Conservation (phyloP, 2,888 invertebrate genomes). For the Protophormia terraenovae region DNA sequence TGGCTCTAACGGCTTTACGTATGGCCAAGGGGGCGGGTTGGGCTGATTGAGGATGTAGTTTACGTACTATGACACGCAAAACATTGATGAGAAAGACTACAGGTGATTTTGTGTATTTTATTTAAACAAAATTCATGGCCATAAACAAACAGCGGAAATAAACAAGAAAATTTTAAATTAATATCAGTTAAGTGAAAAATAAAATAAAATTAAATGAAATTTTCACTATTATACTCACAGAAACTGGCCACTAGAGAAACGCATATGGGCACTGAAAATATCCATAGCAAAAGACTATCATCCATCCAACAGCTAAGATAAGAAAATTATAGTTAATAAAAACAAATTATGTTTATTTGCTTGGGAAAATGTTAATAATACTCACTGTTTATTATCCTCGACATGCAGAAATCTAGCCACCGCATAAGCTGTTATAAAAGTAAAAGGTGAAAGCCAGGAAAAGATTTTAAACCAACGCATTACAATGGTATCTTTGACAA, state of each 20-base stretch:
- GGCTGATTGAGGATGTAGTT: conserved; percentile 84
- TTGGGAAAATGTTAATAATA: too few relatives aligned
- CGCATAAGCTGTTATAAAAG: conserved; percentile 82
- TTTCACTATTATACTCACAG: conserved; percentile 79
- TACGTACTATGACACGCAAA: conserved; percentile 85
- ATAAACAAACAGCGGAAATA: background rate
- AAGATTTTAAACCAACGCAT: conserved; percentile 87
- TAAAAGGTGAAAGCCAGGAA: conserved; percentile 86
- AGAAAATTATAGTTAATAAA: too few relatives aligned
- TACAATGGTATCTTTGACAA: conserved; percentile 87
- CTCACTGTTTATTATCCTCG: conserved; percentile 84
- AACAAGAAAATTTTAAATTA: background rate
- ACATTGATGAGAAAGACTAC: conserved; percentile 87
- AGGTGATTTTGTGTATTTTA: background rate
- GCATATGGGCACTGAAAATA: conserved; percentile 85
- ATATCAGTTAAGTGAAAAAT: background rate
- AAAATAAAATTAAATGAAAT: background rate
- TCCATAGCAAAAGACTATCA: conserved; percentile 85
- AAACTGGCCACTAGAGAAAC: conserved; percentile 84
- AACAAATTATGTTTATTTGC: too few relatives aligned
- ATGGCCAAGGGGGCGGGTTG: conserved; percentile 84
- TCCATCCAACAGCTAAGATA: conserved; percentile 86
- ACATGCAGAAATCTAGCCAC: conserved; percentile 78
- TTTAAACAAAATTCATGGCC: background rate
- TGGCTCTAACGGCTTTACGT: conserved; percentile 86